phyloP scores from a whole-genome alignment of 2,888 invertebrate species.

The Trachelus stipa region DNA sequence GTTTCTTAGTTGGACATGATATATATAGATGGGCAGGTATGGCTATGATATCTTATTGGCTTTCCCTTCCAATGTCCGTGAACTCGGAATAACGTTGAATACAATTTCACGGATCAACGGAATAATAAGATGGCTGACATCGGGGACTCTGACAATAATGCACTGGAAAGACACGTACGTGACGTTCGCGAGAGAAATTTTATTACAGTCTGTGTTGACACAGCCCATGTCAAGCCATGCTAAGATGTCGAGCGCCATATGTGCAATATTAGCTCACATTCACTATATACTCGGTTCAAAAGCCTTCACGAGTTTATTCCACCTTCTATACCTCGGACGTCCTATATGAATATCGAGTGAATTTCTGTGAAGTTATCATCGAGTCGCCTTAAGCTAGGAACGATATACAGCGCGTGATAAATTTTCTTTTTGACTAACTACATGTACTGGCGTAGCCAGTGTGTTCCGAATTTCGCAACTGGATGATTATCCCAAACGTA shows the following conservation, averaged over 20 bases:
- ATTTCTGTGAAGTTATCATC: background rate
- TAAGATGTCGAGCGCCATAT: slow-evolving; percentile 50
- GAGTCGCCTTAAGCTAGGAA: background rate
- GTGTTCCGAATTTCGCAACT: background rate
- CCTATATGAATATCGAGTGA: background rate
- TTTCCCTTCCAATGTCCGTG: background rate
- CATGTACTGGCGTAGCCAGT: background rate
- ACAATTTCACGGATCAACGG: slow-evolving; percentile 13
- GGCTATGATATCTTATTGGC: background rate
- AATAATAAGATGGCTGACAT: slow-evolving; percentile 6
- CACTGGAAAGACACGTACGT: slow-evolving; percentile 7
- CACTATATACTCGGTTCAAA: background rate
- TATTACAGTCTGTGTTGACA: slow-evolving; percentile 56
- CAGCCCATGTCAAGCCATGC: slow-evolving; percentile 37
- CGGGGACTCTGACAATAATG: background rate
- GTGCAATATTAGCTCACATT: slow-evolving; percentile 29
- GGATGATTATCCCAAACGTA: background rate
- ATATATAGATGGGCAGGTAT: background rate
- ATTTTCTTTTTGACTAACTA: background rate
- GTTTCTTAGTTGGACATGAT: too few relatives aligned
- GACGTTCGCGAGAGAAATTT: slow-evolving; percentile 33
- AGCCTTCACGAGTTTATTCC: background rate
- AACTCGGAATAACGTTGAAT: slow-evolving; percentile 8
- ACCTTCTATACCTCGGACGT: background rate
- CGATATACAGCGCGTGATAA: background rate